Evolutionary conservation across 2,797 vertebrate species (phyloP), one percentile per base, ranked within the genome.

Genomic region (Enteromius trimaculatus): DNA sequence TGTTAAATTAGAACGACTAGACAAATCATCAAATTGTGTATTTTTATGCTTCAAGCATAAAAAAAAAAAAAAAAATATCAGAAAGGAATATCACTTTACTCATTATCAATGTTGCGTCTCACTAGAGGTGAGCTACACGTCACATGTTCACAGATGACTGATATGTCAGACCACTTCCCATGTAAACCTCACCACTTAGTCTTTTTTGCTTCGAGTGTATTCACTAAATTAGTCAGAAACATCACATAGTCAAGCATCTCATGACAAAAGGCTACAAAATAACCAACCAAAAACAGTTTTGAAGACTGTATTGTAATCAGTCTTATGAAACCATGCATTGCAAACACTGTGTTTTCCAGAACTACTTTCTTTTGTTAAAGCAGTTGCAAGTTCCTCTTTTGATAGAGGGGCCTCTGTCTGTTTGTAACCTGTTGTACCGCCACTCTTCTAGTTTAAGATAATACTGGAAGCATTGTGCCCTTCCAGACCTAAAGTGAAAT

Each of bases 91-190:
- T 71, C 26, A 77, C 37, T 62, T 68, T 1, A 10, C 47, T 49
- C 19, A 34, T 84, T 74, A n/a, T 71, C 60, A 19, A 60, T 51
- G 53, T 4, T 42, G 17, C 17, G 53, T 84, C 81, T 83, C 16
- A 76, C 37, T 17, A 88, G 44, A 78, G 29, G 53, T 37, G 39
- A 85, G 19, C 49, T 60, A 26, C 29, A 77, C 8, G 17, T 83
- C 66, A 86, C 69, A 75, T 88, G 69, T 77, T 74, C 62, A 13
- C 60, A 78, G 74, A 64, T 80, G 51, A 74, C 3, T 85, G 74
- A 78, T 58, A 23, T 82, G 62, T 82, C 81, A 71, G 49, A 77
- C 77, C 80, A 82, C 75, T 87, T 85, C 85, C 83, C 75, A 68
- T 84, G 74, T 58, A 79, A 86, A 83, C 55, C 69, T 47, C 68